Evolutionary conservation across 2,888 invertebrate species (phyloP).

Genomic region (Drosophila ustulata): DNA sequence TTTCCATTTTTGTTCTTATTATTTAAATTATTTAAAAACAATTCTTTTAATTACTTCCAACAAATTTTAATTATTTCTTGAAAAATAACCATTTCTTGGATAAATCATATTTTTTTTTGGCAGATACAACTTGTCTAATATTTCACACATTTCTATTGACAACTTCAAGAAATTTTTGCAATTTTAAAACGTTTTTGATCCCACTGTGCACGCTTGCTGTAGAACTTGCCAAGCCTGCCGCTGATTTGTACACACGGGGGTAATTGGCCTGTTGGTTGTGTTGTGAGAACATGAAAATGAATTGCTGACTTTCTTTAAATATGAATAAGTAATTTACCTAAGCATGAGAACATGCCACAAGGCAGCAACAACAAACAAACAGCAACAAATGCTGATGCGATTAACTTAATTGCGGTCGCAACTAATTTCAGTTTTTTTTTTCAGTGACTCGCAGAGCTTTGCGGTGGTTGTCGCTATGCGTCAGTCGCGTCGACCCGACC

Average conservation of each 20-base stretch:
- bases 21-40: no score
- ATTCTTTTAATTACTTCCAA: no score
- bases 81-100: no score
- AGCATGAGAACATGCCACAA: slow-evolving; percentile 61
- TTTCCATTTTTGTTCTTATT: no score
- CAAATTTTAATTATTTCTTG: no score
- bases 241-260: slow-evolving; percentile 26
- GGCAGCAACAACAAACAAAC: slow-evolving; percentile 13
- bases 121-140: no score
- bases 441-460: slow-evolving; percentile 12
- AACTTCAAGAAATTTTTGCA: no score
- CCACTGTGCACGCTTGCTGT: slow-evolving; percentile 20
- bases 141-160: no score
- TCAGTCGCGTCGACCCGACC: slow-evolving; percentile 25
- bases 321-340: slow-evolving; percentile 52
- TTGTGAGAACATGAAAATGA: slow-evolving; percentile 58
- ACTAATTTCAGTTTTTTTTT: slow-evolving; percentile 52
- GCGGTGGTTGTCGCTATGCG: slow-evolving; percentile 38
- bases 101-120: no score
- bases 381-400: slow-evolving; percentile 45
- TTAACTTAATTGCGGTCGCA: slow-evolving; percentile 68
- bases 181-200: background rate
- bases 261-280: slow-evolving; percentile 43
- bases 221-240: slow-evolving; percentile 3
- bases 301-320: slow-evolving; percentile 62